These are phyloP conservation scores for Panagrolaimus sp. DNA, from an alignment of 1,140 invertebrate genomes.

Conservation along the genomic window DNA sequence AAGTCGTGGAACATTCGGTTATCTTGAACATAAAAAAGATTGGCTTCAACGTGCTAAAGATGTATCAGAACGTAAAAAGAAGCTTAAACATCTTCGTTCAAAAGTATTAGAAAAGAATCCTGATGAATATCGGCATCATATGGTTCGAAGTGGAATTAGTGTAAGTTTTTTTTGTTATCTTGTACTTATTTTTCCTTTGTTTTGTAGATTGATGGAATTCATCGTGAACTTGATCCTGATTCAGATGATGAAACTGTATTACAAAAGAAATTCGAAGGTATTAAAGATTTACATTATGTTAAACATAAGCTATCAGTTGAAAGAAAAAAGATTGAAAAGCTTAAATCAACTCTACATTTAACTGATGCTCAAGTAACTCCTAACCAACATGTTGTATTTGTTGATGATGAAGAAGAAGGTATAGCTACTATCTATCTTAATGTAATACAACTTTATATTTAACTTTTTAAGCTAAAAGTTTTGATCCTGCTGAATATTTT, in stretches of 20 bases:
- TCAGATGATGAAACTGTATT: conserved; percentile 67
- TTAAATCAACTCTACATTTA: conserved; percentile 76
- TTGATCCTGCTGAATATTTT: conserved; percentile 70
- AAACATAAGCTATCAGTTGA: conserved; percentile 77
- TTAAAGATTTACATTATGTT: conserved; percentile 83
- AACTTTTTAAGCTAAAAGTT: conserved; percentile 61
- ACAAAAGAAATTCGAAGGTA: conserved; percentile 79
- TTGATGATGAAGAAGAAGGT: conserved; percentile 68
- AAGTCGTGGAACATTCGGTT: conserved; percentile 72
- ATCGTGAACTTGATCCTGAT: conserved; percentile 67
- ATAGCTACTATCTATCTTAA: conserved; percentile 9
- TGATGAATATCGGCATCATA: conserved; percentile 97
- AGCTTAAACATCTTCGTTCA: conserved; percentile 74
- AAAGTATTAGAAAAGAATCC: conserved; percentile 85
- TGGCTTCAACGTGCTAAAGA: conserved; percentile 74
- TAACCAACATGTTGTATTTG: conserved; percentile 77
- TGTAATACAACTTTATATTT: no score
- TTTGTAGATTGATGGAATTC: conserved; percentile 63
- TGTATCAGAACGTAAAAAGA: conserved; percentile 68
- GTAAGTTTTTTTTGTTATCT: conserved; percentile 54
- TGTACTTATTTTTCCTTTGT: conserved; percentile 17
- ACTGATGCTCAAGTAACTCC: conserved; percentile 67
- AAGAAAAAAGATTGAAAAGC: conserved; percentile 75
- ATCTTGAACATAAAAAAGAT: conserved; percentile 92
- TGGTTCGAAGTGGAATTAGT: conserved; percentile 81